A percentile compares a stretch with the other conserved stretches of the same genome.
Conservation (phyloP, 2,113 vertebrate species). For the Empidonax traillii region DNA sequence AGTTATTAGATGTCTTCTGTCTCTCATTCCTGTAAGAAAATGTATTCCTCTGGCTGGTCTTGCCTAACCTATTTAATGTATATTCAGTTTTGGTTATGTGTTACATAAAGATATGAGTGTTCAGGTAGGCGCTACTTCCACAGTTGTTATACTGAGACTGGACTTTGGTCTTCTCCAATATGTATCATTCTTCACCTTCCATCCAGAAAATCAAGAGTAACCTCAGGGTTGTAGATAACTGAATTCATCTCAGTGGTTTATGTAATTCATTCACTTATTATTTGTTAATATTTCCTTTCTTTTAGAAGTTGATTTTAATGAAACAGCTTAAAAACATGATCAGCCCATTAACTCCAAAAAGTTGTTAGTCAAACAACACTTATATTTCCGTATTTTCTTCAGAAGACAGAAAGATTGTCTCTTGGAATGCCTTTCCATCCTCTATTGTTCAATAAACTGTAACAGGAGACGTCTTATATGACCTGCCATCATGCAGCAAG, state of each 20-base stretch:
- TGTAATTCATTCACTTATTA: background rate
- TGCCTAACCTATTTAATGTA: background rate
- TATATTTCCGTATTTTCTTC: background rate
- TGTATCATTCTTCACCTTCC: background rate
- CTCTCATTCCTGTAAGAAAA: background rate
- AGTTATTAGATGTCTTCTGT: background rate
- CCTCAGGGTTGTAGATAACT: background rate
- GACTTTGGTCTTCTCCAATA: background rate
- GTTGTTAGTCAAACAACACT: background rate
- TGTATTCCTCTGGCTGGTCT: background rate
- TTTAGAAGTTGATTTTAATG: background rate
- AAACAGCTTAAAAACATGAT: background rate
- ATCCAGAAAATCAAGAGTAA: background rate
- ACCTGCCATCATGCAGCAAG: background rate
- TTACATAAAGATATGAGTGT: background rate
- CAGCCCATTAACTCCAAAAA: background rate
- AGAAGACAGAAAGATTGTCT: background rate
- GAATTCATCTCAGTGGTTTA: background rate
- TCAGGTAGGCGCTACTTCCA: background rate
- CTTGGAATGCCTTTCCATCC: background rate
- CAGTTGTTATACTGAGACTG: background rate
- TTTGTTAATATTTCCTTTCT: background rate
- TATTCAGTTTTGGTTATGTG: background rate
- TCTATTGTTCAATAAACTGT: background rate
- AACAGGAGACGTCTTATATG: background rate